phyloP scores from a whole-genome alignment of 2,888 invertebrate genomes.

The Catotricha subobsoleta region DNA sequence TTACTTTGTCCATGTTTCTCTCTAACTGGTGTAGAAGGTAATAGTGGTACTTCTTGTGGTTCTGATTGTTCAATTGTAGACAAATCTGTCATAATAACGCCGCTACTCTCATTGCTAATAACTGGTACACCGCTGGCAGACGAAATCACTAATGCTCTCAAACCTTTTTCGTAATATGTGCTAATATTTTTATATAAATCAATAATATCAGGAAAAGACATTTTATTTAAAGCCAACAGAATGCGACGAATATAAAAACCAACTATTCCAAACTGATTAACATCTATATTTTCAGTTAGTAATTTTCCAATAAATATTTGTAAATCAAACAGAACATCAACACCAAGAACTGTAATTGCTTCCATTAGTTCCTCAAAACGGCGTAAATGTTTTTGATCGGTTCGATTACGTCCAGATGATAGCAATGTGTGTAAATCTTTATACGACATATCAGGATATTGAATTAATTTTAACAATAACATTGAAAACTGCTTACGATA shows the following conservation, averaged over 20 bases:
- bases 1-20: slow-evolving; percentile 37
- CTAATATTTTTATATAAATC: slow-evolving; percentile 53
- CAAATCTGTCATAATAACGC: background rate
- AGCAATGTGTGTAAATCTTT: slow-evolving; percentile 45
- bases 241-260: slow-evolving; percentile 71
- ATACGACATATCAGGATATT: slow-evolving; percentile 63
- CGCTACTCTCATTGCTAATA: background rate
- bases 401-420: slow-evolving; percentile 19
- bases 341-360: slow-evolving; percentile 29
- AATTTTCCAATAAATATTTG: slow-evolving; percentile 40
- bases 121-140: background rate
- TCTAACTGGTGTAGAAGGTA: background rate
- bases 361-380: slow-evolving; percentile 40
- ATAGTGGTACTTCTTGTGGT: slow-evolving; percentile 9
- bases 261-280: slow-evolving; percentile 29
- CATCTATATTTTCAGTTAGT: slow-evolving; percentile 32
- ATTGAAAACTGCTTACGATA: slow-evolving; percentile 64
- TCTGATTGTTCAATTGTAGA: slow-evolving; percentile 14
- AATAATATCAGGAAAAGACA: slow-evolving; percentile 69
- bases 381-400: slow-evolving; percentile 25
- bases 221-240: slow-evolving; percentile 61
- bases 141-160: slow-evolving; percentile 8
- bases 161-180: slow-evolving; percentile 43
- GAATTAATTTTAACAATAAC: slow-evolving; percentile 55
- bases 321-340: slow-evolving; percentile 47